Base-by-base conservation (phyloP, 2,888 invertebrate species). In the Amiota communis region DNA sequence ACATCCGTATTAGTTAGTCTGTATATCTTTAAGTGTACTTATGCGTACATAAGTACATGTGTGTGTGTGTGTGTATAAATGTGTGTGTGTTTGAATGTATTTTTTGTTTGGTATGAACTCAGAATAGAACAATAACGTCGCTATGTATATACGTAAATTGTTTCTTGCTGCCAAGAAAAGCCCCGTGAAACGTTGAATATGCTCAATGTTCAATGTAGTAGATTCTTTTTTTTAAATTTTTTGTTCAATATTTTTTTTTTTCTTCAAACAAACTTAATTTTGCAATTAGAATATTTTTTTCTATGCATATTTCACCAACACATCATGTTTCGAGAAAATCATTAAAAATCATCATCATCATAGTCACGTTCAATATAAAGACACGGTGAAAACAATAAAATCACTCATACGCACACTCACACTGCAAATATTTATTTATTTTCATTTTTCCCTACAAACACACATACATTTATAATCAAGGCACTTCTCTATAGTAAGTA, bases 271-370 rank as follows among this genome's bases (percentile, higher is more conserved):
- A 67, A 72, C 72, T 56, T 80, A 71, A 73, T 79, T 76, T 77
- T 74, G 75, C 80, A 80, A 77, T 77, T 78, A 75, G 70, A 73
- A 46, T n/a, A n/a, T 46, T 36, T 36, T 63, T 63, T 12, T 63
- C 15, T 36, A 13, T 63, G 12, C 64, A 78, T 71, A 20, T 17
- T 20, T 59, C 59, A 2, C 17, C 4, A 51, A n/a, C 12, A 10
- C 78, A 71, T 59, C 70, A 70, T 23, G 23, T n/a, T 56, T 20
- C 53, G 56, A 15, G 36, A 9, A 53, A 71, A 51, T 75, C 71
- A 73, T 72, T 71, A 72, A 68, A 74, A 72, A 77, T 75, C 76
- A 74, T 70, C 63, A 75, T 73, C 64, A 65, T 75, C 53, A 69
- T 57, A 72, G 78, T 64, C 75, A 75, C 69, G 57, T 64, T 71